Base-by-base conservation (phyloP, 2,888 invertebrate genomes). In the Drosophila nr. perissopoda region DNA sequence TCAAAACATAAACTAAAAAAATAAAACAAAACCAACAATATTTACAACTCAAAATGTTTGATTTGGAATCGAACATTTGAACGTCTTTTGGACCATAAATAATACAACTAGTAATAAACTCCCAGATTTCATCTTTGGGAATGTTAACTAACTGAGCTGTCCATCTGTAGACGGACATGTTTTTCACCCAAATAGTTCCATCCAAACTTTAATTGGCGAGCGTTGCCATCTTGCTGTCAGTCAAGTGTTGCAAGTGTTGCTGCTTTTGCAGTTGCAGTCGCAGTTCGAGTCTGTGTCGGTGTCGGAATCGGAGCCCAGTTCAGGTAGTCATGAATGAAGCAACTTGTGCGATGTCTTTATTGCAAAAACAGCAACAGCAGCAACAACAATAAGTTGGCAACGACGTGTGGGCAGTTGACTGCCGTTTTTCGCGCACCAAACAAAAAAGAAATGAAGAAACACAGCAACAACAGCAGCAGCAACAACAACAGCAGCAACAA, bases 321-420 rank as follows among this genome's bases (percentile, higher is more conserved):
- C 67, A 72, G 77, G 60, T 58, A 73, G 74, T 70, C 83, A 73
- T 84, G 88, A 84, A 83, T 87, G 88, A 73, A 82, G 54, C 52
- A 73, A 49, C 68, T 49, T 52, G 69, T 51, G 36, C 68, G 79
- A 84, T 82, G 80, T 78, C 80, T 78, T 82, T 59, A 82, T 81
- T 73, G 82, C 65, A 64, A 29, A 61, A 64, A 54, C 53, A 64
- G 8, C 64, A 56, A 21, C 53, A 59, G 18, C 68, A 65, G 21
- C 58, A 63, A 54, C 52, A 52, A 53, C 49, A 67, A 54, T 27
- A 38, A 48, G 27, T 45, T 38, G 40, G 27, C 56, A 25, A 31
- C 57, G 61, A 76, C 74, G 85, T 84, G 86, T 84, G 88, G 84
- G 84, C 88, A 85, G 84, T 86, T 78, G 75, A 74, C 83, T 88